Conservation (phyloP, 2,113 vertebrate species). For the Apistogramma diplotaenia region DNA sequence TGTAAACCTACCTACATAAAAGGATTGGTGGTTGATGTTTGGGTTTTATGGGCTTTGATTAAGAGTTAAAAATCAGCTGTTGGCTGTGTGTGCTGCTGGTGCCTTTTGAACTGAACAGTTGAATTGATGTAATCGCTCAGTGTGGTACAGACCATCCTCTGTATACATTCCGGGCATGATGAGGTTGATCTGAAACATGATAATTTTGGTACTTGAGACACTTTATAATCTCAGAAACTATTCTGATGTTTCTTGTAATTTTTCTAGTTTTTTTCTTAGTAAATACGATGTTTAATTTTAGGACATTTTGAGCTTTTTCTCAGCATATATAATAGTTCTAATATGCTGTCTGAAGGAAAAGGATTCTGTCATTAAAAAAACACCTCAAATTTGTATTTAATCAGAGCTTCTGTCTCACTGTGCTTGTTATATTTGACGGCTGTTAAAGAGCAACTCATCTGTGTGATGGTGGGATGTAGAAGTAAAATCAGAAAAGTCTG, state of each 20-base stretch:
- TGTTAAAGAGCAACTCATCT: too few species aligned
- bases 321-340: too few species aligned
- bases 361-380: not conserved
- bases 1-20: too few species aligned
- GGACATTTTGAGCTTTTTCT: too few species aligned
- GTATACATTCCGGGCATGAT: not conserved
- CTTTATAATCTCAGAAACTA: not conserved
- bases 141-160: not conserved
- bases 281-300: not conserved
- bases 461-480: too few species aligned
- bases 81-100: fast-evolving
- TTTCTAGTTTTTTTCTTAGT: not conserved
- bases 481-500: not conserved
- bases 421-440: not conserved
- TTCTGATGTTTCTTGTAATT: not conserved
- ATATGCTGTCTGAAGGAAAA: too few species aligned
- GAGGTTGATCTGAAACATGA: not conserved
- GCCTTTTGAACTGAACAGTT: not conserved
- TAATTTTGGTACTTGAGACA: not conserved
- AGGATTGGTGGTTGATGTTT: too few species aligned
- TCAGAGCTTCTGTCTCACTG: fast-evolving
- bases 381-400: fast-evolving
- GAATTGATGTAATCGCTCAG: fast-evolving
- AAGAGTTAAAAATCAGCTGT: too few species aligned
- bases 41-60: not conserved